phyloP scores from a whole-genome alignment of 1,140 invertebrate genomes.

The Drosophila pectinifera region DNA sequence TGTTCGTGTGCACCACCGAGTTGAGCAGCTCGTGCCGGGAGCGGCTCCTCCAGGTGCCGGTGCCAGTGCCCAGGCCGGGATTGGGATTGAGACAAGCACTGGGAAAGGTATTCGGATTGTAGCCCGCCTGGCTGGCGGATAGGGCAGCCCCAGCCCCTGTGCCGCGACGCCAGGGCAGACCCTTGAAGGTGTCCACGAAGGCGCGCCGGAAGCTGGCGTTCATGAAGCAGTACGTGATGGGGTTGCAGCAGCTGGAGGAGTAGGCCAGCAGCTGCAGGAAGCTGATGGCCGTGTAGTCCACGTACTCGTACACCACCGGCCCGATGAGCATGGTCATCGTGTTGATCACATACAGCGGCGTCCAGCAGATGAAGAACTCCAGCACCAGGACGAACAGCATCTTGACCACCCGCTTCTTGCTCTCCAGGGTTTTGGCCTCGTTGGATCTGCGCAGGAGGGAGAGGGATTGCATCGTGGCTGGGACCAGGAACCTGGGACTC shows the following conservation, averaged over 20 bases:
- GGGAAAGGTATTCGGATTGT: constrained; percentile 13
- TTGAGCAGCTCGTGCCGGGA: constrained; percentile 61
- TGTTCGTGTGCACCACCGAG: constrained; percentile 62
- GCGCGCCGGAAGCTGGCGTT: constrained; percentile 92
- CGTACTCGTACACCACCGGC: constrained; percentile 88
- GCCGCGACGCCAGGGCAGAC: constrained; percentile 56
- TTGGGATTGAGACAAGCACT: constrained; percentile 22
- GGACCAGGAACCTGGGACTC: constrained; percentile 54
- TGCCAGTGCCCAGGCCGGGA: constrained; percentile 40
- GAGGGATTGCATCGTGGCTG: not conserved
- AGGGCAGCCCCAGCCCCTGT: not conserved
- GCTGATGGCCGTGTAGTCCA: constrained; percentile 91
- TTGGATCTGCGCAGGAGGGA: constrained; percentile 76
- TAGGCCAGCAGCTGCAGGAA: constrained; percentile 94
- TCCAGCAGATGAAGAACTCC: constrained; percentile 97
- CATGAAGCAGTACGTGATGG: constrained; percentile 98
- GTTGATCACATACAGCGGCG: constrained; percentile 94
- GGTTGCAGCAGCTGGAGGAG: constrained; percentile 94
- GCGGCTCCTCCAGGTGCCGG: constrained; percentile 60
- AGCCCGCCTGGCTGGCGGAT: constrained; percentile 62
- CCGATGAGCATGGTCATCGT: constrained; percentile 91
- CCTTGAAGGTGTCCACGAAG: constrained; percentile 87
- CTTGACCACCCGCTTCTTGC: constrained; percentile 90
- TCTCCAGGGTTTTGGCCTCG: constrained; percentile 85
- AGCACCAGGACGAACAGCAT: constrained; percentile 96